Evolutionary conservation across 2,797 vertebrate genomes (phyloP), one percentile per base, ranked within the genome.

Genomic region (Myotis myotis): DNA sequence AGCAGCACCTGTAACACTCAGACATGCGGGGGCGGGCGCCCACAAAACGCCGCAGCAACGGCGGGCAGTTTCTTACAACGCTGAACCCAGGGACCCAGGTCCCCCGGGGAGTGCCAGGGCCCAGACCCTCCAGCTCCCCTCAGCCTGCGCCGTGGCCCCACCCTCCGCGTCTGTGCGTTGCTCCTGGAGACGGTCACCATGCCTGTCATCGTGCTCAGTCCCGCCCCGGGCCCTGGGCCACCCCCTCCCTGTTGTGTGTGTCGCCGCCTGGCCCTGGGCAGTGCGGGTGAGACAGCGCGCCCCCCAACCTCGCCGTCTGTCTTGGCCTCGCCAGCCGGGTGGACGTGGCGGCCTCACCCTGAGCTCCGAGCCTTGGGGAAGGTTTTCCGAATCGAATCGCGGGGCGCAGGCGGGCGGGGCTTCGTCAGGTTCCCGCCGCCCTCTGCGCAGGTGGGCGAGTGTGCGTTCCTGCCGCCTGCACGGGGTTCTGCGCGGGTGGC

Each of bases 401-500:
- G 41, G 17, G 30, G 53, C 3, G 62, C 62, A n/a, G 47, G 30
- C 3, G n/a, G 62, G 15, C 2, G 22, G 68, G 47, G 47, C 47
- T 47, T 47, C 3, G 47, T 47, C 47, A 47, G 44, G 47, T 47
- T 13, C 47, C 51, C 51, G n/a, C n/a, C n/a, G n/a, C n/a, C n/a
- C n/a, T n/a, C n/a, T n/a, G n/a, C n/a, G n/a, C n/a, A n/a, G 51
- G 47, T 41, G 47, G 11, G 47, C 47, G 1, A 47, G 13, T 15
- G 47, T 16, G 41, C 41, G 41, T 44, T 44, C 41, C 41, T 2
- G 41, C 30, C 15, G 0, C 79, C 33, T 8, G 1, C 0, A 1
- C 0, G 4, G 0, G 0, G 38, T 6, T 44, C 38, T 47, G 51
- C 10, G 2, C 0, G 3, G 0, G 22, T 0, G 33, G 17, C 17